Evolutionary conservation across 2,113 vertebrate species (phyloP), one percentile per base, ranked within the genome.

Genomic region (Ardeotis arabs): DNA sequence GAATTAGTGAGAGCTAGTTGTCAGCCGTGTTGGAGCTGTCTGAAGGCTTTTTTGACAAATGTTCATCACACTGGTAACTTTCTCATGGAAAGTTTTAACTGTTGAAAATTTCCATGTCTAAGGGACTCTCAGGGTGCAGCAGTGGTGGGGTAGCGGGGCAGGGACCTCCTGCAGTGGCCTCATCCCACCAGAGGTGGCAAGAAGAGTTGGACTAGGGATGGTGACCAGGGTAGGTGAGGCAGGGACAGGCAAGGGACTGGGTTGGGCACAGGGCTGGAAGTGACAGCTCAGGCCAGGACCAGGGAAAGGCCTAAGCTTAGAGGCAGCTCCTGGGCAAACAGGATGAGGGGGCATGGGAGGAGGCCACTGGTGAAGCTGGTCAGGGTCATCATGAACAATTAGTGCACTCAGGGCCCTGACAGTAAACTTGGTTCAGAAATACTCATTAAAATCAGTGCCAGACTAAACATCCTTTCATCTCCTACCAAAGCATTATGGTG

Each of bases 311-410:
- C 33, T 58, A 27, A 66, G 3, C 11, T 80, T 56, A 53, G 22
- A 64, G 25, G 17, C 19, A 63, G 4, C 20, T 81, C 55, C 27
- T 78, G 45, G 6, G 33, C 15, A 70, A 47, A 31, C 9, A 47
- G 60, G 25, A 28, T 0, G 4, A 89, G 6, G 4, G 3, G 0
- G 1, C 0, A 0, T 39, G 35, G 53, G 27, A 58, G 33, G 17
- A 92, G 7, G 14, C 4, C 12, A 17, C 18, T 50, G 23, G 6
- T 44, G 44, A 82, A 23, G 7, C 8, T 91, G 22, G 7, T 27
- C 29, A 52, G 15, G 31, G 23, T 55, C 45, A 24, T 29, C 23
- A 68, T 68, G 35, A 64, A 7, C 16, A 41, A 5, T 29, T 21
- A 28, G 21, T 37, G 19, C 0, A 3, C 8, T 79, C n/a, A 47